Evolutionary conservation across 2,113 vertebrate species (phyloP).

Genomic region (Stomatorhinus ivindoensis): DNA sequence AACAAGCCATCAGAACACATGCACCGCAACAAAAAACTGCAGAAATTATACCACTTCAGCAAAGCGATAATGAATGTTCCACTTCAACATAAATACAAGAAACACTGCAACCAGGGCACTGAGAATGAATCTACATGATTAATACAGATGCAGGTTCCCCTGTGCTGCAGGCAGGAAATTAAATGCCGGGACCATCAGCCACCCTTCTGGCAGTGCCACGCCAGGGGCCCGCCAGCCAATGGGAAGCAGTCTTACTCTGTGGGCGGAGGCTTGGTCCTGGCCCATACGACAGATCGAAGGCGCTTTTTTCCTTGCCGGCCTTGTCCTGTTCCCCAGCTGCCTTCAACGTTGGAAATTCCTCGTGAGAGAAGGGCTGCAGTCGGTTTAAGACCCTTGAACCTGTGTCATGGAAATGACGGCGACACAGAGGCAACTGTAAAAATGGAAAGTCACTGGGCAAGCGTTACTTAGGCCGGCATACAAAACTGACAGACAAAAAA

Average conservation of each 20-base stretch:
- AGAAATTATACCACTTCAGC: background rate
- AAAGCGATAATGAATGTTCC: background rate
- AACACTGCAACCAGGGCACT: background rate
- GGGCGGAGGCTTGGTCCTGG: conserved; percentile 99
- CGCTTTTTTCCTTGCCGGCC: conserved; percentile 99
- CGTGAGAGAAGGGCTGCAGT: conserved; percentile 99
- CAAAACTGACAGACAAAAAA: background rate
- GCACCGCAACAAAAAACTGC: background rate
- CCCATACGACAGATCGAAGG: conserved; percentile 99
- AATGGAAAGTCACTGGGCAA: background rate
- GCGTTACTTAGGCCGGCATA: background rate
- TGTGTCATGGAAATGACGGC: conserved; percentile 42
- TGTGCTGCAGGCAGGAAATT: background rate
- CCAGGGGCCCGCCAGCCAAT: background rate
- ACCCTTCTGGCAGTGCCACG: background rate
- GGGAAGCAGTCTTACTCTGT: conserved; percentile 72
- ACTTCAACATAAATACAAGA: background rate
- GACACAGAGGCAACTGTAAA: background rate
- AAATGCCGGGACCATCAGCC: background rate
- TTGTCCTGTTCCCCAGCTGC: conserved; percentile 99
- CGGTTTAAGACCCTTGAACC: conserved; percentile 99
- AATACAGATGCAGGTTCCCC: background rate
- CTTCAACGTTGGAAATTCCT: conserved; percentile 99
- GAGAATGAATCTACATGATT: background rate
- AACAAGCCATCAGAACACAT: background rate